These are phyloP conservation scores for Leuciscus waleckii DNA, from an alignment of 2,797 vertebrate species.

Conservation along the genomic window DNA sequence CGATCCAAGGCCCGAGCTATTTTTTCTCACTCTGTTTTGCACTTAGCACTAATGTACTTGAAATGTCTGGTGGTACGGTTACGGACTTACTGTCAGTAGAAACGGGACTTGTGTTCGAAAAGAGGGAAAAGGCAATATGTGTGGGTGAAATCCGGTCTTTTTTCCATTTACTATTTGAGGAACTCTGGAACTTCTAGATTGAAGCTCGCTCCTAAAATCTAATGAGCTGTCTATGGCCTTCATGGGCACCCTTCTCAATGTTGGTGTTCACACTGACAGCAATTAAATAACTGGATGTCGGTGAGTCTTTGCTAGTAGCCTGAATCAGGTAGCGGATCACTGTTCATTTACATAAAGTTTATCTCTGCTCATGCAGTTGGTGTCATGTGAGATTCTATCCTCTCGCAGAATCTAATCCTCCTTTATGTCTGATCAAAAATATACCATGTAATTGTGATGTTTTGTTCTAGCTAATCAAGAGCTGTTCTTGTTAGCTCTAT, in stretches of 20 bases:
- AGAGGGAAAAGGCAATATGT: not conserved
- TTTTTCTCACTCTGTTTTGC: conserved; percentile 28
- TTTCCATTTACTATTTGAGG: not conserved
- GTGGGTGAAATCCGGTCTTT: not conserved
- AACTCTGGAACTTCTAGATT: not conserved
- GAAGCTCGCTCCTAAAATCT: not conserved
- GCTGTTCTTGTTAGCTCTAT: not conserved
- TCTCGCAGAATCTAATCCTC: not conserved
- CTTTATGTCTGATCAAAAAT: not conserved
- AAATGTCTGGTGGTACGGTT: conserved; percentile 13
- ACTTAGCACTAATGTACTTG: conserved; percentile 22
- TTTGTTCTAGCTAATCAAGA: not conserved
- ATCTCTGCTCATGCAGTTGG: not conserved
- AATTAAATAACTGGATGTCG: conserved; percentile 9
- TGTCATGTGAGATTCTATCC: not conserved
- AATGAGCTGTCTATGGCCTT: not conserved
- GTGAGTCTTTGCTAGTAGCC: not conserved
- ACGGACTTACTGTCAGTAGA: conserved; percentile 8
- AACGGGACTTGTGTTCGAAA: not conserved
- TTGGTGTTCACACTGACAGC: conserved; percentile 16
- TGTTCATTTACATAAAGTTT: not conserved
- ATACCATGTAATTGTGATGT: not conserved
- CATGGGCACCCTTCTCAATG: conserved; percentile 3
- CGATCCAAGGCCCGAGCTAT: conserved; percentile 19
- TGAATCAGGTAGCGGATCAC: not conserved